Evolutionary conservation across 2,113 vertebrate species (phyloP).

Genomic region (Charadrius vociferus): DNA sequence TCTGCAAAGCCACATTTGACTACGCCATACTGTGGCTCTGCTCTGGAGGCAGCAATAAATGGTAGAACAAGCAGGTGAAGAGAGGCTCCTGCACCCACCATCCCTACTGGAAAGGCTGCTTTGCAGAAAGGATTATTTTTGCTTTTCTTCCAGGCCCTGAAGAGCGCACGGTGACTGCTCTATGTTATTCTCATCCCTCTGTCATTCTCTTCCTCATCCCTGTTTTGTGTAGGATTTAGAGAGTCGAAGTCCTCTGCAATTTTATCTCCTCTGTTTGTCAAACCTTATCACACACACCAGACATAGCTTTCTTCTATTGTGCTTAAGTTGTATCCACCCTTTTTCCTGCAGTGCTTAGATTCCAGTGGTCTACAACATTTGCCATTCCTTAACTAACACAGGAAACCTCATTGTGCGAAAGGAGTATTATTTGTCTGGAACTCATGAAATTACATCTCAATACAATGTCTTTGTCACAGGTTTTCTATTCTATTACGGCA

Average conservation of each 20-base stretch:
- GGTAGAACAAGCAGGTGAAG: neutral
- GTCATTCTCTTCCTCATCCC: neutral
- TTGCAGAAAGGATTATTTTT: neutral
- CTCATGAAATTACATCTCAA: neutral
- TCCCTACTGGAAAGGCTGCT: neutral
- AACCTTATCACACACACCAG: neutral
- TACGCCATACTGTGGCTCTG: neutral
- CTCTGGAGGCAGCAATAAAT: neutral
- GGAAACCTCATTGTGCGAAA: neutral
- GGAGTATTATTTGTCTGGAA: neutral
- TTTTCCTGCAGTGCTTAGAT: neutral
- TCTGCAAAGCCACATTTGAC: neutral
- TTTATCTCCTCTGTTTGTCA: neutral
- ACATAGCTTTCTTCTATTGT: accelerated
- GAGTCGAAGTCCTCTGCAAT: neutral
- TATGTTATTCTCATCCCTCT: neutral
- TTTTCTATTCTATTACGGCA: neutral
- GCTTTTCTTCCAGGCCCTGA: neutral
- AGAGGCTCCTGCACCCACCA: neutral
- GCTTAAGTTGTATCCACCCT: neutral
- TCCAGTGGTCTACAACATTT: neutral
- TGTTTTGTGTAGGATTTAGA: neutral
- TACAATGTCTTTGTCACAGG: neutral
- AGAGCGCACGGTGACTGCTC: neutral
- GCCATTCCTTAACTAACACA: neutral